Conservation (phyloP, 2,888 invertebrate species). For the Mechanitis mazaeus region DNA sequence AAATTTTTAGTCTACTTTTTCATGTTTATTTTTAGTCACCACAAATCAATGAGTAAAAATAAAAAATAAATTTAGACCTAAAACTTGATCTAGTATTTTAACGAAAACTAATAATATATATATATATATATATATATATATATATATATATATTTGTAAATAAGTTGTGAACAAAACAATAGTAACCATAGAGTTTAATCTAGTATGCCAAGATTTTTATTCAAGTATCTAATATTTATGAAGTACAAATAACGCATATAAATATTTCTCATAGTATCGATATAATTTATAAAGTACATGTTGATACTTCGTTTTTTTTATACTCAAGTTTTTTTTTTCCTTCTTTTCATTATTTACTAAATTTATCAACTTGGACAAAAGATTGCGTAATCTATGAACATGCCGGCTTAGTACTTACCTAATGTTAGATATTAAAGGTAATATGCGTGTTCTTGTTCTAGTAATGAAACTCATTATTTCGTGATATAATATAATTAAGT, state of each 20-base stretch:
- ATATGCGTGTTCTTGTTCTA: slow-evolving; percentile 45
- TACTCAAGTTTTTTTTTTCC: slow-evolving; percentile 7
- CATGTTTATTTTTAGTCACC: too few relatives aligned
- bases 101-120: too few relatives aligned
- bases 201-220: slow-evolving; percentile 3
- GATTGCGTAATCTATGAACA: slow-evolving; percentile 58
- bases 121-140: too few relatives aligned
- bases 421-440: slow-evolving; percentile 50
- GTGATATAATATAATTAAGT: slow-evolving; percentile 20
- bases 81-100: too few relatives aligned
- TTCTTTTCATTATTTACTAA: background rate
- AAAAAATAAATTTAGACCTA: too few relatives aligned
- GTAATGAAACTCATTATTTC: slow-evolving; percentile 56
- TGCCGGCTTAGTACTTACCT: slow-evolving; percentile 50
- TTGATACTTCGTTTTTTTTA: background rate
- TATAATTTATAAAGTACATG: too few relatives aligned
- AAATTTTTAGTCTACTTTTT: too few relatives aligned
- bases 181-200: slow-evolving; percentile 6
- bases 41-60: too few relatives aligned
- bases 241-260: slow-evolving; percentile 2
- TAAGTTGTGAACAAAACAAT: too few relatives aligned
- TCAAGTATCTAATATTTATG: background rate
- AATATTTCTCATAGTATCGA: background rate
- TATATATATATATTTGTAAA: too few relatives aligned
- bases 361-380: slow-evolving; percentile 17